phyloP scores from a whole-genome alignment of 2,797 vertebrate species.

The Pelobates cultripes region DNA sequence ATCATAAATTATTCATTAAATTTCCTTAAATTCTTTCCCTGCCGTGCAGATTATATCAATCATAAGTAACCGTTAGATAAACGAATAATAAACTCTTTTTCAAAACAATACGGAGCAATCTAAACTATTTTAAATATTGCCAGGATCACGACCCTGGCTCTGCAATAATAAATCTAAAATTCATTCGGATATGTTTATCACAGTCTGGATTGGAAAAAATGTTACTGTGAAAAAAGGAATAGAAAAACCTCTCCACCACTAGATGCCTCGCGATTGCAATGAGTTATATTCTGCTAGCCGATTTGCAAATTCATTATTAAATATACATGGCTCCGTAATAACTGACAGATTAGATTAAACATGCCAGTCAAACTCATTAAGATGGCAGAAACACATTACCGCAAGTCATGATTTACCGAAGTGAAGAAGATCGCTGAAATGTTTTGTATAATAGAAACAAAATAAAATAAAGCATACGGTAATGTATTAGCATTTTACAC shows the following conservation, averaged over 20 bases:
- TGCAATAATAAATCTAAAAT: constrained; percentile 25
- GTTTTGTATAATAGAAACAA: not conserved
- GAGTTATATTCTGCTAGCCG: constrained; percentile 43
- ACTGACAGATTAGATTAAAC: constrained; percentile 63
- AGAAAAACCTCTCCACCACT: not conserved
- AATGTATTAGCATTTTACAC: not conserved
- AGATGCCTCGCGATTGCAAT: constrained; percentile 27
- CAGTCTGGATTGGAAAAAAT: not conserved
- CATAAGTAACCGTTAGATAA: constrained; percentile 34
- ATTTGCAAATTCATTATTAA: constrained; percentile 61
- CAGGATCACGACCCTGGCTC: constrained; percentile 30
- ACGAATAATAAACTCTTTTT: constrained; percentile 35
- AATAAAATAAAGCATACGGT: not conserved
- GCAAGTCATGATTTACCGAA: not conserved
- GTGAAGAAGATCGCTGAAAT: not conserved
- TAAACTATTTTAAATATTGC: constrained; percentile 41
- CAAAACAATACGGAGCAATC: constrained; percentile 38
- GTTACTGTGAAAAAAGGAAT: not conserved
- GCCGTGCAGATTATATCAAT: constrained; percentile 44
- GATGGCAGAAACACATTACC: constrained; percentile 14
- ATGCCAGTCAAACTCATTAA: constrained; percentile 49
- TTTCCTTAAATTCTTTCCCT: constrained; percentile 35
- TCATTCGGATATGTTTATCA: constrained; percentile 24
- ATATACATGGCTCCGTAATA: constrained; percentile 60
- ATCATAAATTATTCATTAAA: constrained; percentile 52